Conservation (phyloP, 2,113 vertebrate species). For the Gallinago jamesoni region DNA sequence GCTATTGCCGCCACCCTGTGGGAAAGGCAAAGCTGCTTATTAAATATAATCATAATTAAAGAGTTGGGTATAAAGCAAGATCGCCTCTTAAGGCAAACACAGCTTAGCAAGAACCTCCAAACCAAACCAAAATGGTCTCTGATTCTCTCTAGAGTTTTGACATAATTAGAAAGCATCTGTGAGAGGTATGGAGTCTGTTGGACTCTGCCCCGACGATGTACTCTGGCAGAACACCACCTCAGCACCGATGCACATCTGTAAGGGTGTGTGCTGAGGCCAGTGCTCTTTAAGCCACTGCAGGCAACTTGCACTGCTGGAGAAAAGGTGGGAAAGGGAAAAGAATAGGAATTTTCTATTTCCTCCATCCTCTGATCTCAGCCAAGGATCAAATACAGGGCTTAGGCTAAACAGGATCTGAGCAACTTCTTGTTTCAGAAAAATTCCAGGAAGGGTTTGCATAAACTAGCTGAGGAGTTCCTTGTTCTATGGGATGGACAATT, state of each 20-base stretch:
- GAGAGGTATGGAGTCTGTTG: background rate
- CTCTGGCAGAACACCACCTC: background rate
- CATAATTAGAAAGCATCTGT: background rate
- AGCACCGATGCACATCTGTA: accelerated
- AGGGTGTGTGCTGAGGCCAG: background rate
- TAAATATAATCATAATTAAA: background rate
- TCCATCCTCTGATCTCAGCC: background rate
- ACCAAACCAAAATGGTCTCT: background rate
- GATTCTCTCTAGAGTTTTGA: background rate
- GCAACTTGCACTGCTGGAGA: background rate
- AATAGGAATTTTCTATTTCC: background rate
- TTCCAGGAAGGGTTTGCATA: background rate
- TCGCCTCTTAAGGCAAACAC: background rate
- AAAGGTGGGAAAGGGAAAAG: background rate
- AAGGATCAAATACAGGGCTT: background rate
- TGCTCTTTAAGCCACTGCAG: background rate
- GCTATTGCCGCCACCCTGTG: background rate
- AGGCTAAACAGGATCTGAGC: background rate
- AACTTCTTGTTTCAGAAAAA: background rate
- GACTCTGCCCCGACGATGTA: background rate
- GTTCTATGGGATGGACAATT: background rate
- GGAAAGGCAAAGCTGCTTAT: background rate
- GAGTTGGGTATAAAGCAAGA: background rate
- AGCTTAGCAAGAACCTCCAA: background rate
- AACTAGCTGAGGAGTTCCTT: background rate